Base-by-base conservation (phyloP, 2,888 invertebrate species). In the Xestobium rufovillosum region DNA sequence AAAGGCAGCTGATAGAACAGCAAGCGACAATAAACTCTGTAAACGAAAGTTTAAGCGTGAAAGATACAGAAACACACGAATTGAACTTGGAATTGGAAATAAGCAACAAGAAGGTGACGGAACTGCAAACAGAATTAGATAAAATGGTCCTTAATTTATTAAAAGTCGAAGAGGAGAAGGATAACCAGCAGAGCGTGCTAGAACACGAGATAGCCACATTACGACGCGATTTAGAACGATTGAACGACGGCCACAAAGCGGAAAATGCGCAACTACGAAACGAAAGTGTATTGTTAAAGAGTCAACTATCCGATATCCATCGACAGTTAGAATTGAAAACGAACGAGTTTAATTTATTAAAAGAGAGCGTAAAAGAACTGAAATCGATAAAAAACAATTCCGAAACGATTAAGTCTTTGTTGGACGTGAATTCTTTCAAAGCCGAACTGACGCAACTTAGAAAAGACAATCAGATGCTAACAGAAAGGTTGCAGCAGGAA, bases 1-100 rank as follows among this genome's bases (percentile, higher is more conserved):
- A 81, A 55, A 68, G 70, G 30, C 77, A 80, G 53, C 59, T 82
- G 12, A 71, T 78, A 37, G 75, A 75, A 46, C 80, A 81, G 49
- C 78, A 80, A 59, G 64, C 64, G 26, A 71, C 68, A 2, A 73
- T 74, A 30, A 63, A 68, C 27, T 65, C 67, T 17, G 68, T 72
- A 16, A 74, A 72, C 47, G 61, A 67, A n/a, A 65, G 63, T 31
- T 52, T 75, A 32, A 70, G 66, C 25, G 64, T 69, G 26, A 73
- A 72, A 49, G 69, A 70, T 46, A 67, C 69, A 8, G 74, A 75
- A 56, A 73, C 70, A 48, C 69, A 71, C 46, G 68, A 71, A 47
- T 50, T 75, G 4, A 65, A 68, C 14, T 42, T 59, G n/a, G 65
- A 67, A 38, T 42, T 66, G 25, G 61, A 63, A 27, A 56, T 58